Conservation (phyloP, 2,797 vertebrate species). For the Etheostoma nigrum region DNA sequence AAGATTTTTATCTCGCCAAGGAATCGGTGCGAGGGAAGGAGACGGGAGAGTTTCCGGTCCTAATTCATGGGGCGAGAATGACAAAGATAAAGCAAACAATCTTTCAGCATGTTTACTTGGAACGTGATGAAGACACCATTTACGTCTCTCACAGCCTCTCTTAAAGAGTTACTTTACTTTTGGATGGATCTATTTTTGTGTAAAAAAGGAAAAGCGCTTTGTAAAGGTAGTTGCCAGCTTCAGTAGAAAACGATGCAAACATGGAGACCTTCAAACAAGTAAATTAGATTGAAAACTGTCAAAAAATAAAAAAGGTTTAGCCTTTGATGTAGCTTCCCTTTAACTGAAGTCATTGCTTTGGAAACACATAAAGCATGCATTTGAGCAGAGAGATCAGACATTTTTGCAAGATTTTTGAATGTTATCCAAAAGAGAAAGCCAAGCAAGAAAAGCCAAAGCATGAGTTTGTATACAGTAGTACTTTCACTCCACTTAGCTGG, state of each 20-base stretch:
- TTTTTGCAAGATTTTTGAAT: constrained; percentile 67
- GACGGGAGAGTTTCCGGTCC: constrained; percentile 41
- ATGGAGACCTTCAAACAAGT: constrained; percentile 49
- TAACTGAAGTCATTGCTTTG: constrained; percentile 71
- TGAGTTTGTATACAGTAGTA: constrained; percentile 78
- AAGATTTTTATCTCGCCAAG: constrained; percentile 63
- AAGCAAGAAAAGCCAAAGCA: constrained; percentile 84
- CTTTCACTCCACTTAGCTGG: constrained; percentile 65
- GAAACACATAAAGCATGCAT: constrained; percentile 70
- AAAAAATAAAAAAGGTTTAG: constrained; percentile 58
- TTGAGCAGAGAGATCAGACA: constrained; percentile 57
- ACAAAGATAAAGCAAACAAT: constrained; percentile 72
- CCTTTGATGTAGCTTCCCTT: constrained; percentile 84
- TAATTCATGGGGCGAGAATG: constrained; percentile 3
- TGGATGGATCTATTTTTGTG: constrained; percentile 85
- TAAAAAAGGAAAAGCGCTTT: constrained; percentile 61
- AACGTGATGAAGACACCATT: constrained; percentile 70
- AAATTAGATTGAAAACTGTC: constrained; percentile 36
- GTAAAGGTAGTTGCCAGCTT: constrained; percentile 81
- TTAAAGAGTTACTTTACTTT: constrained; percentile 81
- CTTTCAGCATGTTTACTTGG: constrained; percentile 86
- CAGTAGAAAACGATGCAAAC: constrained; percentile 62
- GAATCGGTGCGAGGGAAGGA: constrained; percentile 36
- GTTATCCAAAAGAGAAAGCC: constrained; percentile 73
- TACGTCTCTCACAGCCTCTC: constrained; percentile 74